These are phyloP conservation scores for Megamerina dolium DNA, from an alignment of 2,888 invertebrate species.

Conservation along the genomic window DNA sequence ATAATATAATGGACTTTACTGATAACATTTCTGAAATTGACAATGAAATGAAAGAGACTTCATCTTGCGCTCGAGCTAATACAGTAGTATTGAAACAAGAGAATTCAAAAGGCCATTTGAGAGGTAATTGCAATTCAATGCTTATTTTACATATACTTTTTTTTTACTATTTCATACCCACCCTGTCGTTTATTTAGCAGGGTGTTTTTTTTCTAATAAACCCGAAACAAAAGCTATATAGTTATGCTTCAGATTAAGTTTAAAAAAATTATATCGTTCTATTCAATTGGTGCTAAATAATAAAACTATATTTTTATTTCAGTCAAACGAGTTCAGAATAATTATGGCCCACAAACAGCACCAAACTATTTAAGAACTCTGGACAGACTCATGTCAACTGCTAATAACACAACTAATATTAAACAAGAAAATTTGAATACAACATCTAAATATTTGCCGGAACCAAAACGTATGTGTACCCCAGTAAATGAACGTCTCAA, in stretches of 20 bases:
- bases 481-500: slow-evolving; percentile 64
- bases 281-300: no score
- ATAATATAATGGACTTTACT: slow-evolving; percentile 72
- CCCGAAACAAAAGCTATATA: no score
- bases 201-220: no score
- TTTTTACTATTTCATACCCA: no score
- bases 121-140: slow-evolving; percentile 53
- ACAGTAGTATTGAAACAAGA: slow-evolving; percentile 65
- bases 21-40: slow-evolving; percentile 23
- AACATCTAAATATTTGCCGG: background rate
- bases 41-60: slow-evolving; percentile 17
- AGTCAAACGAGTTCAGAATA: slow-evolving; percentile 67
- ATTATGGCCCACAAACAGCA: slow-evolving; percentile 62
- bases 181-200: no score
- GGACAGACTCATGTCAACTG: slow-evolving; percentile 50
- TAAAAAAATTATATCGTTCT: no score
- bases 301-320: slow-evolving; percentile 13
- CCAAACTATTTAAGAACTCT: slow-evolving; percentile 48
- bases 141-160: no score
- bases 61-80: slow-evolving; percentile 70
- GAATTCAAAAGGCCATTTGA: slow-evolving; percentile 73
- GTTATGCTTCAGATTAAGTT: no score
- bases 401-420: background rate
- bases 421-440: slow-evolving; percentile 12
- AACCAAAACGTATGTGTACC: background rate